Conservation (phyloP, 2,888 invertebrate species). For the Papilio gigon region DNA sequence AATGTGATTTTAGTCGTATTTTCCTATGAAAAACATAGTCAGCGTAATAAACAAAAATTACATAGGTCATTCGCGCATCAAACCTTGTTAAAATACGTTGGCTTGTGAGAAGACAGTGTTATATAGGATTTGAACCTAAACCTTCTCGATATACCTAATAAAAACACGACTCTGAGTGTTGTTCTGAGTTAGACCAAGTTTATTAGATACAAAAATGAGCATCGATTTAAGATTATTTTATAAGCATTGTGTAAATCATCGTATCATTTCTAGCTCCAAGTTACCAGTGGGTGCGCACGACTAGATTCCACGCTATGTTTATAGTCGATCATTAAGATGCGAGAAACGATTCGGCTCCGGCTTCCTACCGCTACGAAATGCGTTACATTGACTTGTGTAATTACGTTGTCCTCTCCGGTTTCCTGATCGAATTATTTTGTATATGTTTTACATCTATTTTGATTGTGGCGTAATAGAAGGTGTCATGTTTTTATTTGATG, state of each 20-base stretch:
- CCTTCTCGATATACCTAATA: too few species aligned
- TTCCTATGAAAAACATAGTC: too few species aligned
- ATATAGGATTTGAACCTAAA: too few species aligned
- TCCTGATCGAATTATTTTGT: slow-evolving; percentile 19
- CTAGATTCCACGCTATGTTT: slow-evolving; percentile 18
- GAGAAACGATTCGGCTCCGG: slow-evolving; percentile 5
- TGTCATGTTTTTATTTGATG: background rate
- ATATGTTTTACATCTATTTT: background rate
- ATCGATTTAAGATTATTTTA: background rate
- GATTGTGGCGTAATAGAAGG: background rate
- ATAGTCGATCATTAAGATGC: slow-evolving; percentile 25
- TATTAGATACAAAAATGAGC: too few species aligned
- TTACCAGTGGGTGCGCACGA: background rate
- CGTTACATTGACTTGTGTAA: slow-evolving; percentile 20
- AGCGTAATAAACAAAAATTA: too few species aligned
- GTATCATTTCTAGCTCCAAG: background rate
- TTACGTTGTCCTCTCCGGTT: slow-evolving; percentile 14
- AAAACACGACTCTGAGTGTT: too few species aligned
- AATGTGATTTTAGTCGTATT: too few species aligned
- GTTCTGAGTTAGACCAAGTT: too few species aligned
- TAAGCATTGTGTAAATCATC: background rate
- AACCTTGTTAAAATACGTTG: too few species aligned
- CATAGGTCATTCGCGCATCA: too few species aligned
- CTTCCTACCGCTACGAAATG: slow-evolving; percentile 9
- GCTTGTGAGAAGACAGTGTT: too few species aligned